Evolutionary conservation across 2,888 invertebrate species (phyloP), one percentile per base, ranked within the genome.

Genomic region (Papilio demoleus): DNA sequence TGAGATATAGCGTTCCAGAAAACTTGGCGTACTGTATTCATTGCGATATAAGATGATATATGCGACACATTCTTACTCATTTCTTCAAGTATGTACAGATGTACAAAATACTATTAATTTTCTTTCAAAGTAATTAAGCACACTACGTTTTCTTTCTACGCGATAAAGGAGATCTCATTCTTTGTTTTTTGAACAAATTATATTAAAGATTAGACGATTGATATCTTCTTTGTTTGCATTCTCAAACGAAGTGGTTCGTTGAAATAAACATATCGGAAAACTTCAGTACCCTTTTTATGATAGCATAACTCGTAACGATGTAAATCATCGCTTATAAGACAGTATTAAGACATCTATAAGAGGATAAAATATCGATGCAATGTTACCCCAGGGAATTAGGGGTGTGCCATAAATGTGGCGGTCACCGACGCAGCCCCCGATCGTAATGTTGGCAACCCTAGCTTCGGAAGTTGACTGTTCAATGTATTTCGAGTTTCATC

Each of bases 331-430:
- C 66, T 70, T 60, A 68, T 59, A 60, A 65, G 62, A 62, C 74
- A 79, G 81, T 82, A 87, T 85, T 85, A 85, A 87, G 81, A 84
- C 75, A 74, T 76, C 76, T 79, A 74, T 80, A 76, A 72, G 74
- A 73, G 71, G 74, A 76, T 75, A 76, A 75, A 77, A 75, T 79
- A 71, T 72, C 67, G 74, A 75, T 70, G 81, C 80, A 81, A 77
- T 38, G 19, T 14, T 31, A 81, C 84, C 80, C 81, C 74, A 68
- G 79, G 82, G 83, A 82, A 82, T 81, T 79, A 81, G 79, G 78
- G 79, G 79, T 83, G 83, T 83, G 81, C 83, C 81, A 82, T 76
- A 80, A 85, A 81, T 80, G 83, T 83, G 76, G 78, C 78, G 81
- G 80, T 85, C 81, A 81, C 83, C 81, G 77, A 77, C 77, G 71